Evolutionary conservation across 2,797 vertebrate species (phyloP), one percentile per base, ranked within the genome.

Genomic region (Onychomys leucogaster): DNA sequence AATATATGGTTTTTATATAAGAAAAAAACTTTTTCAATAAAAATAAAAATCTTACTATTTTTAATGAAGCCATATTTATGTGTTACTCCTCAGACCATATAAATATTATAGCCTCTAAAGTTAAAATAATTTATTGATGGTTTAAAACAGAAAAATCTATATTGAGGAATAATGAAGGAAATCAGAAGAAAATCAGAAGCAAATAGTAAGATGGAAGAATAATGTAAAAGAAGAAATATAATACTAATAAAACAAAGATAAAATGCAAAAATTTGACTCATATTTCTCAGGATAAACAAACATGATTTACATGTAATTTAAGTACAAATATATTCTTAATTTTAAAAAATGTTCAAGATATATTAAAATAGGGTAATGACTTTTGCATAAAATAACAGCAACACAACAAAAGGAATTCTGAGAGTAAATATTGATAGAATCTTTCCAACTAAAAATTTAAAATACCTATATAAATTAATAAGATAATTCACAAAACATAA

Each of bases 331-430:
- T 21, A 43, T 89, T 96, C 65, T 81, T 69, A 73, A 97, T 88
- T 8, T 84, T 88, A 52, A 94, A 95, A 94, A 71, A 73, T 94
- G 32, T 25, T 71, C 0, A 73, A 95, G 3, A 89, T 77, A 76
- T 63, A 92, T 63, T 94, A 78, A 78, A n/a, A 59, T 83, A 0
- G 37, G 11, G 1, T 52, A 55, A 25, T 57, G 13, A 37, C 12
- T 88, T 94, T 93, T 76, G 27, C 63, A 41, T 89, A 69, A 69
- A 69, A 69, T 19, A 69, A 27, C 55, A 43, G 55, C 89, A 78
- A n/a, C 3, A n/a, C 3, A 65, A 2, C 4, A 93, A 32, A 73
- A 5, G 5, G 12, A 95, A 82, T 89, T 49, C 17, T 80, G 43
- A 89, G 5, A 57, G 7, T 43, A 92, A 85, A 27, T 85, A 81